phyloP scores from a whole-genome alignment of 1,140 invertebrate species.

The Anadara kagoshimensis region DNA sequence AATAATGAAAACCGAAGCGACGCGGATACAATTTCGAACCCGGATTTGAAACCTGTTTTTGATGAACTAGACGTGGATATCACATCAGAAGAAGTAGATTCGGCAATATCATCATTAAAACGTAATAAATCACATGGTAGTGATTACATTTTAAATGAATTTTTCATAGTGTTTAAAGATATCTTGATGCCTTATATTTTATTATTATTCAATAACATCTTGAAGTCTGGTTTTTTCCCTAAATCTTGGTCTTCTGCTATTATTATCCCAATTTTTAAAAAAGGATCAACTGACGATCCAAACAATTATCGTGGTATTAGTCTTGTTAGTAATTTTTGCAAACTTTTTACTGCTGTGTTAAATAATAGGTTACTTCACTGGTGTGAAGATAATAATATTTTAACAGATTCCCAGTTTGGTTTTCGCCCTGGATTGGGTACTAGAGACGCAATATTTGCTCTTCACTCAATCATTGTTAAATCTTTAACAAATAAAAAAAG shows the following conservation, averaged over 20 bases:
- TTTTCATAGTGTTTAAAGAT: slow-evolving; percentile 13
- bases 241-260: slow-evolving; percentile 6
- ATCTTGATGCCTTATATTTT: slow-evolving; percentile 9
- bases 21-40: no score
- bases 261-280: slow-evolving; percentile 15
- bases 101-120: slow-evolving; percentile 3
- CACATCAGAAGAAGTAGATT: no score
- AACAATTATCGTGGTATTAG: slow-evolving; percentile 8
- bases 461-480: slow-evolving; percentile 1
- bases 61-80: neutral
- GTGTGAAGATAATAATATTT: neutral
- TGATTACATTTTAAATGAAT: slow-evolving; percentile 30
- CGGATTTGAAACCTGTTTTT: neutral
- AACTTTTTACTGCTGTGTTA: slow-evolving; percentile 4
- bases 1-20: no score
- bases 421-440: slow-evolving; percentile 6
- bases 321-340: slow-evolving; percentile 1
- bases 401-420: slow-evolving; percentile 17
- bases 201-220: slow-evolving; percentile 16
- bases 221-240: slow-evolving; percentile 16
- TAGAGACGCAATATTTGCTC: slow-evolving; percentile 15
- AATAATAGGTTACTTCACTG: slow-evolving; percentile 7
- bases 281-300: neutral
- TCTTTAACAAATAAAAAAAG: slow-evolving; percentile 9
- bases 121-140: slow-evolving; percentile 4